phyloP scores from a whole-genome alignment of 2,797 vertebrate species.

The Eulemur mongoz region DNA sequence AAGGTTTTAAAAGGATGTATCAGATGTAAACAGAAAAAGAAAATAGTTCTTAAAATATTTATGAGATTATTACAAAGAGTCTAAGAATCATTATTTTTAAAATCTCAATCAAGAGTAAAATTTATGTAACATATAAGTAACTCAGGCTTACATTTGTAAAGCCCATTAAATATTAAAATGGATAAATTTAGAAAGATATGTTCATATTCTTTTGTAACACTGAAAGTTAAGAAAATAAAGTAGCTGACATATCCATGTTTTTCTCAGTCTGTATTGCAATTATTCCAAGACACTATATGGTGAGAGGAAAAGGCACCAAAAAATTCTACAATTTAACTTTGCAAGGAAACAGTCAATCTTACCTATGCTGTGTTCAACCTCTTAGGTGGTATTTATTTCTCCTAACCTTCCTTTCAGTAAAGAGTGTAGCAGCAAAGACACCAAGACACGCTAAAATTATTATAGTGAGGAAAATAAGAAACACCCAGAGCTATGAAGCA shows the following conservation, averaged over 20 bases:
- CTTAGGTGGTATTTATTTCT: background rate
- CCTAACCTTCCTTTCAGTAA: background rate
- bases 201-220: background rate
- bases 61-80: background rate
- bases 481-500: background rate
- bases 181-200: background rate
- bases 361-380: background rate
- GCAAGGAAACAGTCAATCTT: background rate
- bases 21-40: background rate
- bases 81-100: background rate
- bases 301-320: background rate
- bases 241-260: background rate
- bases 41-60: background rate
- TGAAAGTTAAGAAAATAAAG: constrained; percentile 7
- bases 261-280: background rate
- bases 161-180: background rate
- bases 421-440: background rate
- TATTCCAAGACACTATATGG: background rate
- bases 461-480: background rate
- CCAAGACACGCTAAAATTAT: background rate
- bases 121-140: background rate
- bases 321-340: background rate
- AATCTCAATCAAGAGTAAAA: constrained; percentile 1
- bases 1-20: background rate
- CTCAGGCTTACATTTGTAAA: background rate